Conservation (phyloP, 2,888 invertebrate genomes). For the Odontothrips loti region DNA sequence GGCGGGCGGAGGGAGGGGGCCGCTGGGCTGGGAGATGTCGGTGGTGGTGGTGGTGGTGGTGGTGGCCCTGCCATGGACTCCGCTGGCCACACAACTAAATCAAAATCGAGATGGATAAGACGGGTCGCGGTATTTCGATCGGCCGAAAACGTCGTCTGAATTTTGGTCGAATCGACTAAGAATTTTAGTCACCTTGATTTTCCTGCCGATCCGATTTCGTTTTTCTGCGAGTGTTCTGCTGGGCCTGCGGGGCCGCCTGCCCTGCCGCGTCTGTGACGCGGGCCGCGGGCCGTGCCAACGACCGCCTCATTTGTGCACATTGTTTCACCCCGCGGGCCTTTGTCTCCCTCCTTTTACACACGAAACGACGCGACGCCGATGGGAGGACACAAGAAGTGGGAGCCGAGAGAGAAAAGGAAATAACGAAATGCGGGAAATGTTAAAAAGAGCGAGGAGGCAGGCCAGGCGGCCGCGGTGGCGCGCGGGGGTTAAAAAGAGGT, state of each 20-base stretch:
- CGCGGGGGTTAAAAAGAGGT: neutral
- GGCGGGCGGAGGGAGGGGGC: neutral
- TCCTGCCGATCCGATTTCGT: no score
- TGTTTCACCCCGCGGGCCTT: neutral
- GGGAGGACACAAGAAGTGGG: neutral
- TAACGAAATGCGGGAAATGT: neutral
- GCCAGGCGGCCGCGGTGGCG: neutral
- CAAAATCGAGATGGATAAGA: no score
- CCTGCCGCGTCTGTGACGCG: neutral
- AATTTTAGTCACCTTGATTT: no score
- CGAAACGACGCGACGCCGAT: neutral
- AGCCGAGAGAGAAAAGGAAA: neutral
- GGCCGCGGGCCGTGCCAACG: neutral
- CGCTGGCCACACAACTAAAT: no score
- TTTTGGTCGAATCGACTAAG: no score
- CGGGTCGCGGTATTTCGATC: no score
- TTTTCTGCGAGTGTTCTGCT: no score
- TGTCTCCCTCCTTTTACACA: neutral
- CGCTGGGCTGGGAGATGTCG: no score
- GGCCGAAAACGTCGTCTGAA: no score
- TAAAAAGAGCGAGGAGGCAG: no score
- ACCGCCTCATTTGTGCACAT: constrained; percentile 5
- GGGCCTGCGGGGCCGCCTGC: neutral
- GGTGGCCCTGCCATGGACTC: no score
- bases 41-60: no score